Evolutionary conservation across 2,113 vertebrate species (phyloP), one percentile per base, ranked within the genome.

Genomic region (Spermophilus dauricus): DNA sequence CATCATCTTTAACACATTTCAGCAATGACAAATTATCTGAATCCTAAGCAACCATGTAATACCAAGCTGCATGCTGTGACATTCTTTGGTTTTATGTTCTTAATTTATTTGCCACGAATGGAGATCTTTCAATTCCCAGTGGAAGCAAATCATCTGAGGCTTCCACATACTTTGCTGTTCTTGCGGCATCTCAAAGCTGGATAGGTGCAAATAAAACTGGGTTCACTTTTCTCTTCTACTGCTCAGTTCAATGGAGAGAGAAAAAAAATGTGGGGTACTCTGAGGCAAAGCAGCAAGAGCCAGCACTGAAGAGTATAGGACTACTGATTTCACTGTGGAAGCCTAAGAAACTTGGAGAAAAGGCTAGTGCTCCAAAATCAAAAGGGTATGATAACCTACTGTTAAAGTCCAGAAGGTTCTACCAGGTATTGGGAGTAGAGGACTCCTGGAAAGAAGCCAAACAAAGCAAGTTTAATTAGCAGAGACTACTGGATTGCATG

Each of bases 51-150:
- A 83, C 84, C 14, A 0, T 58, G 75, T 92, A 92, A 90, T 87
- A 90, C 75, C 87, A 95, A 90, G 56, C 96, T 89, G 34, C 82
- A 97, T 94, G 58, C 76, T 89, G 73, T 34, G 90, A 88, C 78
- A 86, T 93, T 85, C 91, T 95, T 91, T 63, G 69, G 69, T 69
- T 92, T 97, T 96, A 89, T 53, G 69, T 67, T 96, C 83, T 97
- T 97, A 93, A 89, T 95, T 97, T 93, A 80, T 80, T 97, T 92
- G 86, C 94, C 86, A 92, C 70, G 67, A 96, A 97, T 96, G n/a
- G 39, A 65, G 63, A 61, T 80, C 90, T 95, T 97, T 93, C 83
- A 86, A 96, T 95, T 96, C 56, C 84, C 42, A 76, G 53, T 65
- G 58, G 75, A 96, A 96, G 63, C 80, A 97, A 91, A 96, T 93